Evolutionary conservation across 2,888 invertebrate genomes (phyloP).

Genomic region (Eristalinus sepulchralis): DNA sequence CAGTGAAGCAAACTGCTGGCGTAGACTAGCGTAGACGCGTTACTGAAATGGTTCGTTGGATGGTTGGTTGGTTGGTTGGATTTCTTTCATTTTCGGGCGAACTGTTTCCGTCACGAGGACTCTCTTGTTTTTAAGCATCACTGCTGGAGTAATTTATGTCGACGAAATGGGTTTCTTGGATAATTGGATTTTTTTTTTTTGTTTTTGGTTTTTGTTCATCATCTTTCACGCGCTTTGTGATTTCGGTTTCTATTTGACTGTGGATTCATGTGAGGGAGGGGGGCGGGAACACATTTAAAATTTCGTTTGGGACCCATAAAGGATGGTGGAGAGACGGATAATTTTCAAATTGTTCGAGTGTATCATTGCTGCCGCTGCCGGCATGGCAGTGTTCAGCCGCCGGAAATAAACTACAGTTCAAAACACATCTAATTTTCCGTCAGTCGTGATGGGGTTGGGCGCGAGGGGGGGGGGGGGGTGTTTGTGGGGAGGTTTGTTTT

Average conservation of each 20-base stretch:
- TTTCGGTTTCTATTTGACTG: background rate
- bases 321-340: slow-evolving; percentile 16
- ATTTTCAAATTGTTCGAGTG: slow-evolving; percentile 48
- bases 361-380: background rate
- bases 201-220: slow-evolving; percentile 32
- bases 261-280: background rate
- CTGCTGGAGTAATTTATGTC: slow-evolving; percentile 72
- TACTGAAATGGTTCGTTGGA: slow-evolving; percentile 55
- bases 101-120: slow-evolving; percentile 63
- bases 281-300: slow-evolving; percentile 30
- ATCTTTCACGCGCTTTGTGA: slow-evolving; percentile 57
- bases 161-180: slow-evolving; percentile 71
- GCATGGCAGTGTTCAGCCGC: background rate
- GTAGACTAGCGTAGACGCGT: slow-evolving; percentile 15
- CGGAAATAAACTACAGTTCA: slow-evolving; percentile 58
- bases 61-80: slow-evolving; percentile 52
- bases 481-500: background rate
- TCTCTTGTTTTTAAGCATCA: slow-evolving; percentile 69
- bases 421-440: slow-evolving; percentile 51
- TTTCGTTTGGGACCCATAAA: slow-evolving; percentile 45
- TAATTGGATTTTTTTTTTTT: slow-evolving; percentile 70
- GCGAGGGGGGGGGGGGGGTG: background rate
- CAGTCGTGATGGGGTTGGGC: background rate
- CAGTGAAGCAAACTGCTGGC: slow-evolving; percentile 5
- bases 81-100: slow-evolving; percentile 21